These are phyloP conservation scores for Lamproptera curius DNA, from an alignment of 2,888 invertebrate species.

Conservation along the genomic window DNA sequence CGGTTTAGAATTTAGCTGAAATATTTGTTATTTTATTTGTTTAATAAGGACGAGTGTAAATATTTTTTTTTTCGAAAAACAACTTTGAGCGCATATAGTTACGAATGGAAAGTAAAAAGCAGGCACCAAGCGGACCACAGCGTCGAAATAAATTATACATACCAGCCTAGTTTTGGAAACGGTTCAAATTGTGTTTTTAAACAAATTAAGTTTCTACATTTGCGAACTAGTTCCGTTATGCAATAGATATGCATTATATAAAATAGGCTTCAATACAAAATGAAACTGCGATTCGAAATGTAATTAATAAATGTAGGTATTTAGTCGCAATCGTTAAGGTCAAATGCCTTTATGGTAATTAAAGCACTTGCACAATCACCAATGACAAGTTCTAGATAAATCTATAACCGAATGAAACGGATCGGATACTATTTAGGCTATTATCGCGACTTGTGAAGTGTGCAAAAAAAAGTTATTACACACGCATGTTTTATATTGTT, in stretches of 20 bases:
- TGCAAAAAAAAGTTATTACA: slow-evolving; percentile 17
- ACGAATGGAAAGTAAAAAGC: too few relatives aligned
- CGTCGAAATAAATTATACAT: background rate
- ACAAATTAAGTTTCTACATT: background rate
- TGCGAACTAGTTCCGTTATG: too few relatives aligned
- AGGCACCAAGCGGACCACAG: too few relatives aligned
- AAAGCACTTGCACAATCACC: slow-evolving; percentile 38
- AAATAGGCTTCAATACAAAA: slow-evolving; percentile 11
- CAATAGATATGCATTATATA: background rate
- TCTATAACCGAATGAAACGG: slow-evolving; percentile 41
- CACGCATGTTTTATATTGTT: too few relatives aligned
- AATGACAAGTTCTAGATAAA: slow-evolving; percentile 39
- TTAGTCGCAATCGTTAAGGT: slow-evolving; percentile 37
- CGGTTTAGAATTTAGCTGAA: too few relatives aligned
- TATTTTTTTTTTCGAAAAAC: too few relatives aligned
- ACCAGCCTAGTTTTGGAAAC: background rate
- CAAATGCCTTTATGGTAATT: slow-evolving; percentile 45
- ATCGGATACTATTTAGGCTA: slow-evolving; percentile 32
- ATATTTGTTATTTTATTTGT: too few relatives aligned
- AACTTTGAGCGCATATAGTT: too few relatives aligned
- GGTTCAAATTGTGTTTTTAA: background rate
- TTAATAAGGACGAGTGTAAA: too few relatives aligned
- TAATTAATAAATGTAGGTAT: slow-evolving; percentile 28
- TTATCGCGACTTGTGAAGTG: slow-evolving; percentile 33
- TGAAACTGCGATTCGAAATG: slow-evolving; percentile 15